Base-by-base conservation (phyloP, 2,797 vertebrate species). In the Sebastiscus tertius region DNA sequence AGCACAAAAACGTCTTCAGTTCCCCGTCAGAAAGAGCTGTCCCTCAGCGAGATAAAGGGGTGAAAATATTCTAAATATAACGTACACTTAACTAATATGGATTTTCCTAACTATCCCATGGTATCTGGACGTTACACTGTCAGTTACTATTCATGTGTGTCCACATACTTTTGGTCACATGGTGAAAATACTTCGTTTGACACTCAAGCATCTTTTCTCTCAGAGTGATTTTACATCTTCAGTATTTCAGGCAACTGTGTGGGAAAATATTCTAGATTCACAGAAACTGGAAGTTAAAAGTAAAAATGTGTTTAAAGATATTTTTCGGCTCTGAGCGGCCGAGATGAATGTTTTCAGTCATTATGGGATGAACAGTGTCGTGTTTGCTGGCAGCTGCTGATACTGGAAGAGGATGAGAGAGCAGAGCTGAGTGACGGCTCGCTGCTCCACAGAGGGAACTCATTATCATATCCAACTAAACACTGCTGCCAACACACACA, bases 361-460 rank as follows among this genome's bases (percentile, higher is more conserved):
- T 39, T 60, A 64, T 22, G 58, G 63, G 74, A 24, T 0, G 72
- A 6, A n/a, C 36, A 11, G 52, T 0, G 75, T 3, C 16, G 27
- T 6, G 74, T 81, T 33, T 24, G 22, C 22, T 18, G 74, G 42
- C 86, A 77, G 82, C 86, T 85, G 77, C 80, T 83, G 72, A 52
- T 16, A 8, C 77, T 90, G 84, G 84, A 90, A 0, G 52, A 65
- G 75, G 77, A 89, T 46, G 81, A 81, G 73, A 82, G 72, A 73
- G 72, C 20, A 1, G 34, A 39, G 39, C 55, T 85, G 84, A 85
- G 71, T 77, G 85, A 87, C 77, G 29, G 78, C 64, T 78, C 81
- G 29, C 60, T 10, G 79, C 39, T 87, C 73, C 72, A 33, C 71
- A 60, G 54, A 77, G 68, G 52, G 72, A 69, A 62, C 73, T 84